Evolutionary conservation across 2,113 vertebrate genomes (phyloP), one percentile per base, ranked within the genome.

Genomic region (Silurus meridionalis): DNA sequence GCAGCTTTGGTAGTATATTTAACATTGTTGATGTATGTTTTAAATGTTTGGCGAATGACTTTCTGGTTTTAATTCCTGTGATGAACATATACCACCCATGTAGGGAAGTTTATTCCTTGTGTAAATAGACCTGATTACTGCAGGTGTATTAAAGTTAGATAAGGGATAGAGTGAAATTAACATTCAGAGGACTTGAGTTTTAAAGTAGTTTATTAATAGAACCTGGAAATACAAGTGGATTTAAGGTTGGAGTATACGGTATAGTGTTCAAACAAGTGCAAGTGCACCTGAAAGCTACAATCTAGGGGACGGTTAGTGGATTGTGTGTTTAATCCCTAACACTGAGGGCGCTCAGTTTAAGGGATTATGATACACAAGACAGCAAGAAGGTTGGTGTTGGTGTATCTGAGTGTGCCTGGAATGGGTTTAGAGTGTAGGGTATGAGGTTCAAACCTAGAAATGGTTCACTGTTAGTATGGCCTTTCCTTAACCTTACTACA

Each of bases 401-500:
- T 14, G 74, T 6, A n/a, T 6, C 11, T 77, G 74, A 55, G 52
- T 77, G 23, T 77, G 23, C 2, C 13, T 8, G 23, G 48, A 52
- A n/a, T n/a, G 19, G 17, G 7, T 9, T n/a, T 53, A 23, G 8
- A 52, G 71, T 52, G 4, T 74, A 52, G 8, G 48, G 21, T 9
- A 11, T 11, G 17, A 11, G 19, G 71, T 50, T 74, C 4, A 48
- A 48, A 5, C 9, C 10, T n/a, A 75, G 25, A 37, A 25, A 6
- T 75, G 67, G 61, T 60, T 82, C 85, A 57, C 2, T 85, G 71
- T 85, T 11, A 48, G 64, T 5, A 4, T 57, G 50, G 63, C 46
- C 5, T 23, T 78, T 96, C 95, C 95, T 95, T 97, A 95, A 96
- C 96, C 46, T 0, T 77, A 0, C 75, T 3, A 0, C 82, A 87